Percentiles rank a stretch among this genome's conserved stretches.
phyloP scores from a whole-genome alignment of 2,113 vertebrate genomes.

The Prinia subflava region DNA sequence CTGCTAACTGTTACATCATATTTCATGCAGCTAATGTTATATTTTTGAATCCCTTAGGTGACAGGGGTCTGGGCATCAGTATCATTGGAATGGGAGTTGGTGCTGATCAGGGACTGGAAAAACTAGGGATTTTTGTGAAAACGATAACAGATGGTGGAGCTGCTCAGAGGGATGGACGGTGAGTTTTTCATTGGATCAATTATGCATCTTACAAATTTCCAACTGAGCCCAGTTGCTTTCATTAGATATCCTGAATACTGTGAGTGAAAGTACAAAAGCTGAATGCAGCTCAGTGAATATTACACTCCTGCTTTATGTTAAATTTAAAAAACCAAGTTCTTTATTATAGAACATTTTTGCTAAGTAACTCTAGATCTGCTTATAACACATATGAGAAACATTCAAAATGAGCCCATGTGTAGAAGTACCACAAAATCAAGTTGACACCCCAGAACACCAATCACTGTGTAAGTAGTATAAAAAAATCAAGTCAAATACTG shows the following conservation, averaged over 20 bases:
- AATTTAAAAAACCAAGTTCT: accelerated
- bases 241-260: neutral
- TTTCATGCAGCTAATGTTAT: neutral
- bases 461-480: neutral
- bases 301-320: neutral
- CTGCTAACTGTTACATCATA: neutral
- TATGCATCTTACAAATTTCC: neutral
- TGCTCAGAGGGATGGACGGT: slow-evolving; percentile 85
- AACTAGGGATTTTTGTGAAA: slow-evolving; percentile 93
- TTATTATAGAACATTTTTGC: neutral
- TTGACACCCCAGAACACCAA: neutral
- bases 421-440: neutral
- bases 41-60: slow-evolving; percentile 70
- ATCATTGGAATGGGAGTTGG: slow-evolving; percentile 96
- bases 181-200: slow-evolving; percentile 31
- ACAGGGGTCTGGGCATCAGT: slow-evolving; percentile 90
- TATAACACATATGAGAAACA: neutral
- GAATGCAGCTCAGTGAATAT: neutral
- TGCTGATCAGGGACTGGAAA: slow-evolving; percentile 91
- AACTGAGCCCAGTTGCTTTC: neutral
- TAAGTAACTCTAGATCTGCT: neutral
- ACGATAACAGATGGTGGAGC: slow-evolving; percentile 89
- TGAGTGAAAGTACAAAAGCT: neutral
- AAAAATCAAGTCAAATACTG: neutral
- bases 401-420: neutral